Percentiles rank a stretch among this genome's conserved stretches.
Conservation (phyloP, 2,797 vertebrate genomes). For the Onychomys leucogaster region DNA sequence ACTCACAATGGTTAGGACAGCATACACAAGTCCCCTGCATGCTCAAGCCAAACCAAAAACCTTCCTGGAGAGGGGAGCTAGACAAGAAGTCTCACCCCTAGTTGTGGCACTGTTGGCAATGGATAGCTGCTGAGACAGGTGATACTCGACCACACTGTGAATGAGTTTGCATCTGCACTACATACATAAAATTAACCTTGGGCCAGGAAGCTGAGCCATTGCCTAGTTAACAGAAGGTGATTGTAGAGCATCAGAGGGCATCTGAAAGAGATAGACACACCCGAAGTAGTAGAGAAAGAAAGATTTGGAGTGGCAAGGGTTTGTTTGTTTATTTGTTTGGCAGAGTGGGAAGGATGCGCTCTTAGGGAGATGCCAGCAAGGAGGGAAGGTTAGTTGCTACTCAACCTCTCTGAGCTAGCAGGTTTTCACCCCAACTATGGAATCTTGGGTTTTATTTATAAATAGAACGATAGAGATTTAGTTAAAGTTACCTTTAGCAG, state of each 20-base stretch:
- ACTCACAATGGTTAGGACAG: neutral
- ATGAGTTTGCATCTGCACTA: too few species aligned
- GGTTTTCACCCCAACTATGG: too few species aligned
- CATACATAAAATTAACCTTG: neutral
- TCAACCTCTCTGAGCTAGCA: neutral
- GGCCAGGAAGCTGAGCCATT: neutral
- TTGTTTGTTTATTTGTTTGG: neutral
- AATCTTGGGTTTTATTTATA: neutral
- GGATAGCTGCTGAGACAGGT: neutral
- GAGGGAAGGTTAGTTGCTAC: neutral
- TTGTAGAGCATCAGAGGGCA: neutral
- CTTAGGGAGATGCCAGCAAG: neutral
- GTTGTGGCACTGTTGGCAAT: neutral
- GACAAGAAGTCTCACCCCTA: neutral
- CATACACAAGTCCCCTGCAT: neutral
- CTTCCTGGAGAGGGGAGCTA: neutral
- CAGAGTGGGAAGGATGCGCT: neutral
- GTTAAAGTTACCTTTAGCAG: neutral
- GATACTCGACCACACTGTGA: neutral
- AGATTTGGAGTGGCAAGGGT: neutral
- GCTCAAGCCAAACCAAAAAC: neutral
- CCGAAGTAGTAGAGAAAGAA: neutral
- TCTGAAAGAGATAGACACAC: neutral
- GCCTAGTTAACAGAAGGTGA: neutral
- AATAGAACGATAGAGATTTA: neutral